Conservation (phyloP, 53 echinoderm and acorn worm species). For the Holothuria leucospilota region DNA sequence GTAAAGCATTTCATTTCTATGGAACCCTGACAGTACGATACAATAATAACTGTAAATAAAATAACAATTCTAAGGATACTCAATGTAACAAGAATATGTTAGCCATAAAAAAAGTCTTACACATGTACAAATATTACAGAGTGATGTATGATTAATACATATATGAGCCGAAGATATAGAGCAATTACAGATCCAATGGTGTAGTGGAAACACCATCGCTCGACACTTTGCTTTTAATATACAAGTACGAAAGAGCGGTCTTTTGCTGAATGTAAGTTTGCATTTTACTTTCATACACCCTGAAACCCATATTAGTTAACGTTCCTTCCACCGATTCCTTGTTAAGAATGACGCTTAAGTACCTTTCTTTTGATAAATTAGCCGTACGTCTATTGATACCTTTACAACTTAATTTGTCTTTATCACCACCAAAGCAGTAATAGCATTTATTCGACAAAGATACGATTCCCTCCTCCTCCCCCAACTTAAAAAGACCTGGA, state of each 20-base stretch:
- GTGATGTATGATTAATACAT: too few species aligned
- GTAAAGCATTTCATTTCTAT: too few species aligned
- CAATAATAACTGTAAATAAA: too few species aligned
- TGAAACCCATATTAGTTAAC: not conserved
- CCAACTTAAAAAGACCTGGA: not conserved
- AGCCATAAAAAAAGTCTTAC: too few species aligned
- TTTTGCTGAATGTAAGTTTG: not conserved
- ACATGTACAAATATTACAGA: too few species aligned
- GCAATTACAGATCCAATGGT: not conserved
- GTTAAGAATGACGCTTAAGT: not conserved
- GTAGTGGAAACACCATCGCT: not conserved
- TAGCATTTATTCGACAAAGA: too few species aligned
- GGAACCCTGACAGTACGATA: too few species aligned
- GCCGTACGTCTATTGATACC: not conserved
- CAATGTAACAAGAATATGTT: too few species aligned
- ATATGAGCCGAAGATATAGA: too few species aligned
- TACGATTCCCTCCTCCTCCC: not conserved
- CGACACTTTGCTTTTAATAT: not conserved
- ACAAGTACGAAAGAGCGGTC: not conserved
- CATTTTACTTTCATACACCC: not conserved
- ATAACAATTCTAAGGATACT: too few species aligned
- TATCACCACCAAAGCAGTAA: not conserved
- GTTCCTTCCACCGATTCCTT: not conserved
- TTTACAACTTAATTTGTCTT: not conserved
- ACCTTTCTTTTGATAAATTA: constrained; percentile 9